Percentiles rank a stretch among this genome's conserved stretches.
phyloP scores from a whole-genome alignment of 2,797 vertebrate species.

The Melanotaenia boesemani region DNA sequence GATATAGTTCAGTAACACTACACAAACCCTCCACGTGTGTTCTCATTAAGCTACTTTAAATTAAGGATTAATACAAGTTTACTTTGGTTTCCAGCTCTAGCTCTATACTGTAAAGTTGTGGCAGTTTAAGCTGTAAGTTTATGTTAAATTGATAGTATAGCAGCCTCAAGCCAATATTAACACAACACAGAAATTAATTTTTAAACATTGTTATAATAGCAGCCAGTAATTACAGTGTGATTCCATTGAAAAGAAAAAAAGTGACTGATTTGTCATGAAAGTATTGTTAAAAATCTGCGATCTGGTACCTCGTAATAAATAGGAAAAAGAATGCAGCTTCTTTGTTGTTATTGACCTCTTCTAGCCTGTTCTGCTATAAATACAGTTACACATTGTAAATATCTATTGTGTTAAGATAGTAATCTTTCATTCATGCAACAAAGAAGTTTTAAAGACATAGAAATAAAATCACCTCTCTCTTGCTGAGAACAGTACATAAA shows the following conservation, averaged over 20 bases:
- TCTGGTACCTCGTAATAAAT: constrained; percentile 81
- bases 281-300: constrained; percentile 66
- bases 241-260: constrained; percentile 60
- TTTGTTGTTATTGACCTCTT: constrained; percentile 61
- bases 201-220: constrained; percentile 73
- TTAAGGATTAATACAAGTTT: constrained; percentile 71
- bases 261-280: constrained; percentile 33
- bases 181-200: constrained; percentile 69
- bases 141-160: constrained; percentile 73
- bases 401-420: constrained; percentile 45
- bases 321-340: constrained; percentile 66
- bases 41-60: constrained; percentile 59
- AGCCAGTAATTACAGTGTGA: constrained; percentile 82
- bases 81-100: constrained; percentile 83
- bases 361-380: constrained; percentile 70
- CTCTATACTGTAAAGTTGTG: constrained; percentile 76
- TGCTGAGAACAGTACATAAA: constrained; percentile 31
- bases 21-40: constrained; percentile 55
- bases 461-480: constrained; percentile 50
- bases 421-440: constrained; percentile 68
- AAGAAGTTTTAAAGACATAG: constrained; percentile 48
- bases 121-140: constrained; percentile 81
- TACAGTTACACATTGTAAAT: constrained; percentile 49
- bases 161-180: constrained; percentile 77
- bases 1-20: constrained; percentile 69